Base-by-base conservation (phyloP, 2,113 vertebrate species). In the Bubo scandiacus region DNA sequence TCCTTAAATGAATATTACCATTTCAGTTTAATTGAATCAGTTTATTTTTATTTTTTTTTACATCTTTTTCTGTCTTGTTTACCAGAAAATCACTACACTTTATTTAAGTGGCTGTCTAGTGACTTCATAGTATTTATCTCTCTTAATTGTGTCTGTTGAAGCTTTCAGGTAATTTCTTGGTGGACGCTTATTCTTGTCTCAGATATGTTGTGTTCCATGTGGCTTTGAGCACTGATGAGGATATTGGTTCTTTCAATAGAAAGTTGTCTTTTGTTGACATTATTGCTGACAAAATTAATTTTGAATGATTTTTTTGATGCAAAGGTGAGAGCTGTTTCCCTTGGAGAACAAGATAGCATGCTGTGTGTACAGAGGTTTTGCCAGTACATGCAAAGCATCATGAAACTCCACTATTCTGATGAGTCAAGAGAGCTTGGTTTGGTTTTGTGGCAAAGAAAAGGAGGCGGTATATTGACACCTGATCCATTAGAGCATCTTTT, bases 351-450 rank as follows among this genome's bases (percentile, higher is more conserved):
- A 16, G 16, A 9, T 1, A 77, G 18, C 30, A 14, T 32, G 25
- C 27, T 42, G 11, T 42, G 21, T 30, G 30, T 40, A 7, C 36
- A 0, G 1, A 26, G 10, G 1, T 42, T 86, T 61, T 71, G 40
- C 27, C 16, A 47, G 51, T 26, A 16, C 19, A 6, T 12, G 5
- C 52, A 38, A 72, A 79, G 25, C 15, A 8, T n/a, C 12, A 19
- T 10, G 65, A 42, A 73, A 23, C 17, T 21, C 49, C 10, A 2
- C 34, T 66, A 2, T 45, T 77, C 30, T 52, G 32, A 23, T 40
- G 34, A 47, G 34, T 25, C 38, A 63, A 19, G 78, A 75, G 52
- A 70, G 14, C 52, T 63, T 14, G 38, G 1, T 38, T 71, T 5
- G 13, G 23, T 42, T 91, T 81, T 27, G 22, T 25, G 38, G 84